A percentile compares a stretch with the other conserved stretches of the same genome.
Conservation (phyloP, 2,113 vertebrate species). For the Eulacestoma nigropectus region DNA sequence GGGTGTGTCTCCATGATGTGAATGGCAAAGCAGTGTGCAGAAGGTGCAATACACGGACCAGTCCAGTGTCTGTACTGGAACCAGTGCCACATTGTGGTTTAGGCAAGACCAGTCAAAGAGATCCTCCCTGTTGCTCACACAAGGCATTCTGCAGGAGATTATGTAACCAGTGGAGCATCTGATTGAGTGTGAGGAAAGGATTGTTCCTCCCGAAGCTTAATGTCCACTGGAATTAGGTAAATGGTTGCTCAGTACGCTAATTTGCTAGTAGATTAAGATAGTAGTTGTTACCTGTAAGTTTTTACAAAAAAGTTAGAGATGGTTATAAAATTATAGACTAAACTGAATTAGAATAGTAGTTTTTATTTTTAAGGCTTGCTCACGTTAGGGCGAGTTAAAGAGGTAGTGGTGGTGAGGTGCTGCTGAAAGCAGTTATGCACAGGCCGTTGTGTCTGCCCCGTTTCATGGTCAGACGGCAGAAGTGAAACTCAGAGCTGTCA, state of each 20-base stretch:
- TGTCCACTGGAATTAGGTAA: neutral
- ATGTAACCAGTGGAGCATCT: neutral
- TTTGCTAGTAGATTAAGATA: neutral
- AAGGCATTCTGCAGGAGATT: neutral
- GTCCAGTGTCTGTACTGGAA: fast-evolving
- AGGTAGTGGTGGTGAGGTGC: neutral
- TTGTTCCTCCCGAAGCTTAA: neutral
- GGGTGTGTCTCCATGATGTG: neutral
- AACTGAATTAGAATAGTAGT: neutral
- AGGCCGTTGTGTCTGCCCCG: neutral
- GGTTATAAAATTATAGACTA: neutral
- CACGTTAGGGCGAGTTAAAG: neutral
- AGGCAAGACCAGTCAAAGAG: neutral
- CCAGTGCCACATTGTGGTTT: neutral
- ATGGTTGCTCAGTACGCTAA: neutral
- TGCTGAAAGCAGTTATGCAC: fast-evolving
- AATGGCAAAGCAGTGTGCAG: neutral
- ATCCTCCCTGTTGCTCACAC: neutral
- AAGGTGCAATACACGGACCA: fast-evolving
- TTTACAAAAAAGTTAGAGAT: neutral
- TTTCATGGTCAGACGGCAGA: fast-evolving
- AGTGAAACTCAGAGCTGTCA: fast-evolving
- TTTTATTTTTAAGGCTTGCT: neutral
- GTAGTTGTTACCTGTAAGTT: neutral
- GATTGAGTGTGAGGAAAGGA: neutral